Evolutionary conservation across 1,140 invertebrate genomes (phyloP).

Genomic region (Oscheius sp.): DNA sequence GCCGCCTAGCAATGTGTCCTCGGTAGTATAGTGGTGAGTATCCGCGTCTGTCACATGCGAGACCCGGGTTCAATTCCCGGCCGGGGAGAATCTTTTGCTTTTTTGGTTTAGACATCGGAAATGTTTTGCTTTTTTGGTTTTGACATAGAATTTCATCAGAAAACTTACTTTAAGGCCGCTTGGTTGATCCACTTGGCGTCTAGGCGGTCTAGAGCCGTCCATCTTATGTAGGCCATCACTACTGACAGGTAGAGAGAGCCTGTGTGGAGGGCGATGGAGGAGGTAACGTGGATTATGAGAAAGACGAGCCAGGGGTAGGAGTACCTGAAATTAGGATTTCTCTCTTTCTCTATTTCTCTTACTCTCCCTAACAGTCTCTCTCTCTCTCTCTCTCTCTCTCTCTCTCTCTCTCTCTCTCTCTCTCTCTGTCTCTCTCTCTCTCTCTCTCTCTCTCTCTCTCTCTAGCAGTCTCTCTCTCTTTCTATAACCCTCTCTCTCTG

Average conservation of each 20-base stretch:
- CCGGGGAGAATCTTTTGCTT: constrained; percentile 25
- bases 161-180: constrained; percentile 25
- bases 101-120: too few relatives aligned
- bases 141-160: too few relatives aligned
- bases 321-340: constrained; percentile 22
- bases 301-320: constrained; percentile 41
- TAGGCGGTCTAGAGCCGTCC: constrained; percentile 32
- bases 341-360: not conserved
- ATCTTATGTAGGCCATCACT: constrained; percentile 41
- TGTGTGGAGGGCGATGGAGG: constrained; percentile 41
- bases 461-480: too few relatives aligned
- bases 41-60: constrained; percentile 51
- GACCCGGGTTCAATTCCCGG: constrained; percentile 52
- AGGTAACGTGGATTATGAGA: constrained; percentile 33
- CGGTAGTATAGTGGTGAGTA: constrained; percentile 53
- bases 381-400: not conserved
- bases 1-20: too few relatives aligned
- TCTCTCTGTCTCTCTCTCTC: too few relatives aligned
- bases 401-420: too few relatives aligned
- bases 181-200: constrained; percentile 42
- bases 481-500: too few relatives aligned
- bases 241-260: constrained; percentile 38
- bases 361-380: not conserved
- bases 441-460: too few relatives aligned
- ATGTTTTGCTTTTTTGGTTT: too few relatives aligned